Base-by-base conservation (phyloP, 1,140 invertebrate species). In the Maniola jurtina region DNA sequence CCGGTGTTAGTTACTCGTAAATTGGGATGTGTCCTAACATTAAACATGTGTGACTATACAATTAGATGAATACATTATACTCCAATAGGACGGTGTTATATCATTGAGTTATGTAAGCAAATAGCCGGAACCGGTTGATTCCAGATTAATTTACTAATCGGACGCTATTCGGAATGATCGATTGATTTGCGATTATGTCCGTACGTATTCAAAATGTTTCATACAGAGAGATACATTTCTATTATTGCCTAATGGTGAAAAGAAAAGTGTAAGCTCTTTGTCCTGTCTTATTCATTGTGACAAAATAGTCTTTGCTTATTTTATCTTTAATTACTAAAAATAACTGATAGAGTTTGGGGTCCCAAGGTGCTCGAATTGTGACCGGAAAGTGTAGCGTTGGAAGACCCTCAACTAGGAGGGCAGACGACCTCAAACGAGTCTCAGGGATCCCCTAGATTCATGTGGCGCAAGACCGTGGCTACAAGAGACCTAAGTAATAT, bases 31-130 rank as follows among this genome's bases (percentile, higher is more conserved):
- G 11, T 9, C 11, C 42, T 45, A 45, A 45, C 42, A 45, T 45
- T 11, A 1, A 13, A 1, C 9, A 45, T 45, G 10, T 38, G 13
- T 45, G 42, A 45, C 42, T 8, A 45, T 45, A 45, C 42, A 45
- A 45, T 45, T n/a, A n/a, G 42, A 45, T 45, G 13, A 45, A 45
- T 45, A n/a, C n/a, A n/a, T n/a, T n/a, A n/a, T n/a, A 45, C 42
- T 45, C 13, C 13, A 11, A 45, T 45, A 11, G 9, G 13, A 0
- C 42, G 42, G 0, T 45, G 42, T 45, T 45, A 45, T 45, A 45
- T 45, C 9, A 45, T 45, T 11, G 42, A n/a, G 9, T 45, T 45
- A 45, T n/a, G 42, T 45, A 45, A 45, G 42, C 11, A 13, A 45
- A 45, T 45, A 45, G 42, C 13, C 42, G 13, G 42, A 45, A 45